Evolutionary conservation across 2,888 invertebrate species (phyloP), one percentile per base, ranked within the genome.

Genomic region (Furcula furcula): DNA sequence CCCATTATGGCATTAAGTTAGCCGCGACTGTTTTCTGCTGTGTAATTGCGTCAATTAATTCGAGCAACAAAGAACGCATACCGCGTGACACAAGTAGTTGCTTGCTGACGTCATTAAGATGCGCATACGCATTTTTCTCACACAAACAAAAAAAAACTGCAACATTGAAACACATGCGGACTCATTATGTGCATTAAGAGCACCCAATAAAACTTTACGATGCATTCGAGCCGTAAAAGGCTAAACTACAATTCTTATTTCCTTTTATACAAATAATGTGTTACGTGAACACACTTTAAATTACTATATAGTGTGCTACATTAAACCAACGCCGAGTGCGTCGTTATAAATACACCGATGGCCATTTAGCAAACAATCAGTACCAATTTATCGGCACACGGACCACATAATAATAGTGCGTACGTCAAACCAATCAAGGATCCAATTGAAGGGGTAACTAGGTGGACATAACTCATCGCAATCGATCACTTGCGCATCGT

Each of bases 391-490:
- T 75, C 71, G 67, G 61, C 53, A 67, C 74, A 61, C 55, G 57
- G 72, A 65, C 66, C 65, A 67, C 65, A 74, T 74, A 75, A 79
- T 79, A 80, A 77, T 77, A 72, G 74, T 70, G 74, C 72, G 76
- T 68, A 81, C 78, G 80, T 86, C 84, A 76, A 80, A 76, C 77
- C 87, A 86, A 87, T 88, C 85, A 84, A 75, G 77, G 72, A 75
- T 66, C 74, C 87, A 87, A 87, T 88, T 87, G 87, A 81, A 82
- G 76, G 83, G 84, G 82, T 85, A 85, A 86, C 84, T 82, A 82
- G 77, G 77, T 82, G 82, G 81, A 81, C 81, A 76, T 77, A 81
- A 78, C 73, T 79, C 74, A 74, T 70, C 65, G 71, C 75, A 67
- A 84, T 84, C 84, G 80, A 86, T 86, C 85, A 83, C 70, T 74